phyloP scores from a whole-genome alignment of 2,888 invertebrate genomes.

The Cryptosula pallasiana region DNA sequence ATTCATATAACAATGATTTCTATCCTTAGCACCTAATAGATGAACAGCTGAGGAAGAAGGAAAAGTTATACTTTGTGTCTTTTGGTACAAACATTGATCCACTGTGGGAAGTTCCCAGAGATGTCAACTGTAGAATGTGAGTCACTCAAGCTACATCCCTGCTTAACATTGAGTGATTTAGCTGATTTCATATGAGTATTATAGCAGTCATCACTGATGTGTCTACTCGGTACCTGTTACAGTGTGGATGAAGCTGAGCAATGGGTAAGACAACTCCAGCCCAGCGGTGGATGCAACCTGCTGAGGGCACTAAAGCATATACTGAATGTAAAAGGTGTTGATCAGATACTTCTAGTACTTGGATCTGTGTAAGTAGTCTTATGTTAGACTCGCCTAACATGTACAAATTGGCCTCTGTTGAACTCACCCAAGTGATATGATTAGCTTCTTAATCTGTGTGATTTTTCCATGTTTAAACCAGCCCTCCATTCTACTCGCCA shows the following conservation, averaged over 20 bases:
- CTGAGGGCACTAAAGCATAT: slow-evolving; percentile 50
- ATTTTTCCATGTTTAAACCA: too few relatives aligned
- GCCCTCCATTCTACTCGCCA: too few relatives aligned
- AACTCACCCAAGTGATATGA: too few relatives aligned
- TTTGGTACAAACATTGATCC: slow-evolving; percentile 47
- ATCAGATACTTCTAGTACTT: slow-evolving; percentile 42
- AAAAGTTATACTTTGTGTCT: slow-evolving; percentile 43
- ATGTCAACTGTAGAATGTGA: slow-evolving; percentile 47
- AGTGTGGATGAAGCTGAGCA: slow-evolving; percentile 49
- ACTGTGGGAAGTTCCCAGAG: slow-evolving; percentile 46
- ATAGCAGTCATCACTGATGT: not conserved
- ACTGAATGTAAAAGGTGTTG: slow-evolving; percentile 42
- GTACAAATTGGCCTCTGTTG: too few relatives aligned
- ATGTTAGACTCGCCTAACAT: too few relatives aligned
- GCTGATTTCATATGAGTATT: too few relatives aligned
- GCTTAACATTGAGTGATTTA: too few relatives aligned
- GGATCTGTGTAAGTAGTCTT: slow-evolving; percentile 49
- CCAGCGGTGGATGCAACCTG: slow-evolving; percentile 49
- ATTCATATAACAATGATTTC: too few relatives aligned
- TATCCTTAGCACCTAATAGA: slow-evolving; percentile 52
- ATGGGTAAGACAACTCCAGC: slow-evolving; percentile 42
- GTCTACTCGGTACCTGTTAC: not conserved
- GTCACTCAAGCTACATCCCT: slow-evolving; percentile 30
- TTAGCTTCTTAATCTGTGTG: too few relatives aligned
- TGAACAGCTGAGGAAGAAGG: slow-evolving; percentile 49